Evolutionary conservation across 1,140 invertebrate species (phyloP).

Genomic region (Chymomyza costata): DNA sequence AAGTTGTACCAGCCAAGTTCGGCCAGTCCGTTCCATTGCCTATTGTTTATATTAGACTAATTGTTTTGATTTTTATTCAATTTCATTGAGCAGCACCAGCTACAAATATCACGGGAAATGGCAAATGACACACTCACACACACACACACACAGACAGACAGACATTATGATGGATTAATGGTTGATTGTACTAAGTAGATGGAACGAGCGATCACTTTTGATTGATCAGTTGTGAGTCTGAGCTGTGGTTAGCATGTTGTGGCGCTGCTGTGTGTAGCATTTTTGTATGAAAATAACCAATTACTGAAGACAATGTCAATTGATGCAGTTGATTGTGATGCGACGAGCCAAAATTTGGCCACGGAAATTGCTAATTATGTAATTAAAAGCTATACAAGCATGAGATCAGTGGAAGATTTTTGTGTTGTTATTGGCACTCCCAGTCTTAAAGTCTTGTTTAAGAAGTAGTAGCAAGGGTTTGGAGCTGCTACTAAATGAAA

Average conservation of each 20-base stretch:
- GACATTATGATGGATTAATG: constrained; percentile 21
- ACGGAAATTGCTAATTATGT: constrained; percentile 64
- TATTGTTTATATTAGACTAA: constrained; percentile 58
- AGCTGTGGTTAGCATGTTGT: constrained; percentile 56
- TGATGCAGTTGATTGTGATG: constrained; percentile 19
- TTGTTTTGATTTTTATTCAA: constrained; percentile 68
- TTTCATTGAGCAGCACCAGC: constrained; percentile 56
- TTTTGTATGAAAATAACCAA: background rate
- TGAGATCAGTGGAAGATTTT: too few relatives aligned
- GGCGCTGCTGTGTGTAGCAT: background rate
- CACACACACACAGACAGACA: background rate
- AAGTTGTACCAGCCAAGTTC: too few relatives aligned
- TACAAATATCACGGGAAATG: constrained; percentile 20
- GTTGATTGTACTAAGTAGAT: constrained; percentile 3
- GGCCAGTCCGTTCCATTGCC: constrained; percentile 5
- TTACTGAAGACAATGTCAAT: background rate
- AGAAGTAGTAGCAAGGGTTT: too few relatives aligned
- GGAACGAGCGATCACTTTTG: too few relatives aligned
- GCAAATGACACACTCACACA: constrained; percentile 24
- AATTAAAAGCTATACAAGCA: too few relatives aligned
- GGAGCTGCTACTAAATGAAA: too few relatives aligned
- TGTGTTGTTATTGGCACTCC: too few relatives aligned
- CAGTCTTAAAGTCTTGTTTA: too few relatives aligned
- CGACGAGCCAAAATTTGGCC: constrained; percentile 44
- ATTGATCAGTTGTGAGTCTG: constrained; percentile 52